Evolutionary conservation across 2,113 vertebrate genomes (phyloP).

Genomic region (Hypocryptadius cinnamomeus): DNA sequence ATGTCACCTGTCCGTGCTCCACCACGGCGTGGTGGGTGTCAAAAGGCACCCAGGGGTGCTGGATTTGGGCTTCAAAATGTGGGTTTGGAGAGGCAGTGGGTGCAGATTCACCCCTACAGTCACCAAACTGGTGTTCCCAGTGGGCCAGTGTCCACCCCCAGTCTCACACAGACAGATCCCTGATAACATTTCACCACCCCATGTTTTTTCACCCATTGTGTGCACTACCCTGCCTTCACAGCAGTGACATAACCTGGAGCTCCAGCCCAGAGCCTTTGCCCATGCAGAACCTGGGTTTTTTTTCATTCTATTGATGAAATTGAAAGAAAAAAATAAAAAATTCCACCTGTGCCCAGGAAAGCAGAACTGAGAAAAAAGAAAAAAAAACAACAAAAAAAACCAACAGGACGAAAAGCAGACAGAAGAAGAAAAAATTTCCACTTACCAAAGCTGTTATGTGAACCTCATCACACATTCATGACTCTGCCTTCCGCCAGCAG

Average conservation of each 20-base stretch:
- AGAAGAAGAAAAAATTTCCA: neutral
- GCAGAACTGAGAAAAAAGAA: neutral
- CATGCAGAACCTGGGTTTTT: neutral
- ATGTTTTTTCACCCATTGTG: neutral
- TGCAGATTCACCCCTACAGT: neutral
- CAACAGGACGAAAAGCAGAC: neutral
- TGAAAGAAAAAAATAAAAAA: neutral
- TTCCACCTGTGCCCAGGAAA: neutral
- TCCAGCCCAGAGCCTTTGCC: neutral
- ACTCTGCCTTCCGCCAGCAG: neutral
- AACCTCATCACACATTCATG: neutral
- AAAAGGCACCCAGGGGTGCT: neutral
- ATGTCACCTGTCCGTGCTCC: neutral
- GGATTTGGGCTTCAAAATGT: neutral
- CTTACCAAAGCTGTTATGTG: neutral
- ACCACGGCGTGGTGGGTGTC: accelerated
- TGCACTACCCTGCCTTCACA: neutral
- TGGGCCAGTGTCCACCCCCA: neutral
- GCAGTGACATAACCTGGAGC: accelerated
- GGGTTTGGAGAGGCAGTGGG: neutral
- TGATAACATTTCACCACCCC: neutral
- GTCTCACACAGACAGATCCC: neutral
- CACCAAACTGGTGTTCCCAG: neutral
- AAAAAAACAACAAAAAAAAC: too few species aligned
- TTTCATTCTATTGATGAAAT: too few species aligned